Evolutionary conservation across 2,113 vertebrate genomes (phyloP).

Genomic region (Neolamprologus toae): DNA sequence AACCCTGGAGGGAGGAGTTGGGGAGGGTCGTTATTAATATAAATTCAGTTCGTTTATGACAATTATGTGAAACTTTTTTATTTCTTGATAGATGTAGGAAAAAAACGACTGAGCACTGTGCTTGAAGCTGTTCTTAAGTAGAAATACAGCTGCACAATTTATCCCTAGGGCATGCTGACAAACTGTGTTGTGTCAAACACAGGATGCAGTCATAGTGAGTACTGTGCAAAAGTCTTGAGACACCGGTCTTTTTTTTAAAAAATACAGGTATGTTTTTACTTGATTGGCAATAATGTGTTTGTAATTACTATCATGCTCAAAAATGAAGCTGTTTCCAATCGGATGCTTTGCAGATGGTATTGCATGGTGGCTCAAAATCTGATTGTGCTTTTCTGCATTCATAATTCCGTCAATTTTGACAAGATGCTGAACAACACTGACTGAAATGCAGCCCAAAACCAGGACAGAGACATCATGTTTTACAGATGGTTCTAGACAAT

Average conservation of each 20-base stretch:
- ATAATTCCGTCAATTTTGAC: background rate
- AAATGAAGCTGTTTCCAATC: background rate
- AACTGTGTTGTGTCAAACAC: background rate
- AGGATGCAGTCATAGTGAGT: background rate
- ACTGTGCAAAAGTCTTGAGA: background rate
- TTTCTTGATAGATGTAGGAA: background rate
- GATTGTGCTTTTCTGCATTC: background rate
- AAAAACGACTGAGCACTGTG: background rate
- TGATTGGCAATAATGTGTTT: background rate
- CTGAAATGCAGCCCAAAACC: background rate
- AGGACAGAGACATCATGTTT: background rate
- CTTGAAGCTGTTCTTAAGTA: background rate
- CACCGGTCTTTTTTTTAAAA: background rate
- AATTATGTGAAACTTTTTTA: background rate
- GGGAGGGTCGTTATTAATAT: background rate
- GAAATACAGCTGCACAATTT: background rate
- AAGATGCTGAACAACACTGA: background rate
- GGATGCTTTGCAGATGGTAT: background rate
- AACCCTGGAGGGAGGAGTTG: background rate
- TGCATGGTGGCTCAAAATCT: background rate
- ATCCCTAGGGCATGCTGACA: background rate
- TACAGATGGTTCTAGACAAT: background rate
- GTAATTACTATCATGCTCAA: background rate
- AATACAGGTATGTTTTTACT: background rate
- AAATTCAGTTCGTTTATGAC: background rate